These are phyloP conservation scores for Thunnus thynnus DNA, from an alignment of 2,113 vertebrate genomes.

Conservation along the genomic window DNA sequence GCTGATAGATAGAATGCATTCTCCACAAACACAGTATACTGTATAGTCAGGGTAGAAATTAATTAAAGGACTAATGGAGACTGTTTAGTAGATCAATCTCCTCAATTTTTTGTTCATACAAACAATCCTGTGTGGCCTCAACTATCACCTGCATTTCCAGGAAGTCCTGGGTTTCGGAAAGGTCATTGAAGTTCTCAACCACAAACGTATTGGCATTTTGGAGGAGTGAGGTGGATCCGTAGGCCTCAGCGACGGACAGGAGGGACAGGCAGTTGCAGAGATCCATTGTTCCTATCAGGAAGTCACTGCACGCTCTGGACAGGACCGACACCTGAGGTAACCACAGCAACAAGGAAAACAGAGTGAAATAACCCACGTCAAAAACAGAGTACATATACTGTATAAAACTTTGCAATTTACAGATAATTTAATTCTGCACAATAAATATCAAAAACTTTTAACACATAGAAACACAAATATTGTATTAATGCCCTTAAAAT, in stretches of 20 bases:
- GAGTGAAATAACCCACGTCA: too few relatives aligned
- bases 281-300: conserved; percentile 92
- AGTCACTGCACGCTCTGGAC: conserved; percentile 94
- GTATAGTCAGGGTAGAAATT: too few relatives aligned
- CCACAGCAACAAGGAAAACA: background rate
- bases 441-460: too few relatives aligned
- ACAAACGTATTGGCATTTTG: conserved; percentile 89
- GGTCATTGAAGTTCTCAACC: conserved; percentile 88
- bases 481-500: too few relatives aligned
- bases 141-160: conserved; percentile 90
- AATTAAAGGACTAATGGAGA: background rate
- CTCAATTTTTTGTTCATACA: background rate
- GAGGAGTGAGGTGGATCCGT: conserved; percentile 90
- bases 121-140: background rate
- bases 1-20: background rate
- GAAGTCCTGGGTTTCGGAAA: conserved; percentile 91
- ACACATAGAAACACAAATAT: too few relatives aligned
- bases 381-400: too few relatives aligned
- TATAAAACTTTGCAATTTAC: too few relatives aligned
- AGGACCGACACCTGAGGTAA: conserved; percentile 86
- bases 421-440: too few relatives aligned
- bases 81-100: background rate
- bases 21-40: background rate
- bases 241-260: conserved; percentile 92
- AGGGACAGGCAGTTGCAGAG: conserved; percentile 93